Percentiles rank a stretch among this genome's conserved stretches.
phyloP scores from a whole-genome alignment of 2,797 vertebrate genomes.

The Clarias laeviceps region DNA sequence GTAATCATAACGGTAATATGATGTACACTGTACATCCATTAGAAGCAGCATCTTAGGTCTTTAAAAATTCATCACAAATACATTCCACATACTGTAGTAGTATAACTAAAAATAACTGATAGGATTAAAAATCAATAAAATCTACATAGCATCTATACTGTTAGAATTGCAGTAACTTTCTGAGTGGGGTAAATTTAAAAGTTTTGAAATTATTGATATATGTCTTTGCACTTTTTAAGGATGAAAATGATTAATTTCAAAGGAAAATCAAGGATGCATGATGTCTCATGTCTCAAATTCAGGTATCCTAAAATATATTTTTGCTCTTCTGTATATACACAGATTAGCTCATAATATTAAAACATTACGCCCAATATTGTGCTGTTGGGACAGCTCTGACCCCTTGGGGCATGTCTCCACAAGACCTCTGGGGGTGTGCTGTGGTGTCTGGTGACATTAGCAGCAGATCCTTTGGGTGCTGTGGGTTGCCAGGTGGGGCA shows the following conservation, averaged over 20 bases:
- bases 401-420: no score
- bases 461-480: no score
- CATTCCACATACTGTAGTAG: not conserved
- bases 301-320: not conserved
- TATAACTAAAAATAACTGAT: not conserved
- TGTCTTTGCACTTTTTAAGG: not conserved
- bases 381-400: no score
- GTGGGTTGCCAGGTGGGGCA: no score
- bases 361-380: no score
- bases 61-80: not conserved
- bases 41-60: not conserved
- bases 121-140: not conserved
- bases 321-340: not conserved
- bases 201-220: not conserved
- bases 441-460: no score
- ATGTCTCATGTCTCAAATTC: not conserved
- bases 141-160: not conserved
- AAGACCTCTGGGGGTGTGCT: no score
- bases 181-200: not conserved
- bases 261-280: not conserved
- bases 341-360: no score
- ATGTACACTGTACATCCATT: not conserved
- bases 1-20: not conserved
- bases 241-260: not conserved
- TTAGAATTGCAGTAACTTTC: not conserved